Evolutionary conservation across 1,140 invertebrate species (phyloP).

Genomic region (Drosophila tsacasi): DNA sequence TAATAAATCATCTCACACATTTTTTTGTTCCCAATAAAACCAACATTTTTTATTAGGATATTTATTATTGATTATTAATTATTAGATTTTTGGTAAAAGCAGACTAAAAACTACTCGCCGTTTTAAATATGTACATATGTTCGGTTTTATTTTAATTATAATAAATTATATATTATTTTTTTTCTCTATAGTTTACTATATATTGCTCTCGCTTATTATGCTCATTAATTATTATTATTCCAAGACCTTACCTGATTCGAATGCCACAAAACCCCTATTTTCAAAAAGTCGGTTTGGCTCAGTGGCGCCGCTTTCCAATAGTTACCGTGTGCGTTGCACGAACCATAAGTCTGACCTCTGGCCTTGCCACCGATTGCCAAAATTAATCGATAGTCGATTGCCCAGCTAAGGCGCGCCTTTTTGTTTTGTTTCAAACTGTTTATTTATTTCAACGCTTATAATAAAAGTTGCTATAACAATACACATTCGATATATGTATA

Average conservation of each 20-base stretch:
- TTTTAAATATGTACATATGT: background rate
- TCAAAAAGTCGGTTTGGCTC: conserved; percentile 10
- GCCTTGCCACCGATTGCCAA: background rate
- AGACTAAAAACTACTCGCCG: no score
- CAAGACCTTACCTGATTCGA: background rate
- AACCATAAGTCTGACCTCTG: background rate
- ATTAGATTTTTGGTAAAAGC: no score
- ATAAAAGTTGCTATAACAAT: conserved; percentile 77
- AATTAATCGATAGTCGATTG: background rate
- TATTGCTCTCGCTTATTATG: background rate
- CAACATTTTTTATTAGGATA: no score
- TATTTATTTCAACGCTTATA: conserved; percentile 82
- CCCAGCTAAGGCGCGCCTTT: background rate
- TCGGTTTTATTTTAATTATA: background rate
- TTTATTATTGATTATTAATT: no score
- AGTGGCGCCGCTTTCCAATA: conserved; percentile 4
- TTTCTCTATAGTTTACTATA: background rate
- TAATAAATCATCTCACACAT: no score
- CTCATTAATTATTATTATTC: background rate
- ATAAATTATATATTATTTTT: background rate
- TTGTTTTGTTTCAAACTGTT: conserved; percentile 71
- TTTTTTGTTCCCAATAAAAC: no score
- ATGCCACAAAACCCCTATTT: conserved; percentile 1
- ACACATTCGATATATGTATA: conserved; percentile 70
- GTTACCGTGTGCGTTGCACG: background rate